These are phyloP conservation scores for Raja brachyura DNA, from an alignment of 2,113 vertebrate genomes.

Conservation along the genomic window DNA sequence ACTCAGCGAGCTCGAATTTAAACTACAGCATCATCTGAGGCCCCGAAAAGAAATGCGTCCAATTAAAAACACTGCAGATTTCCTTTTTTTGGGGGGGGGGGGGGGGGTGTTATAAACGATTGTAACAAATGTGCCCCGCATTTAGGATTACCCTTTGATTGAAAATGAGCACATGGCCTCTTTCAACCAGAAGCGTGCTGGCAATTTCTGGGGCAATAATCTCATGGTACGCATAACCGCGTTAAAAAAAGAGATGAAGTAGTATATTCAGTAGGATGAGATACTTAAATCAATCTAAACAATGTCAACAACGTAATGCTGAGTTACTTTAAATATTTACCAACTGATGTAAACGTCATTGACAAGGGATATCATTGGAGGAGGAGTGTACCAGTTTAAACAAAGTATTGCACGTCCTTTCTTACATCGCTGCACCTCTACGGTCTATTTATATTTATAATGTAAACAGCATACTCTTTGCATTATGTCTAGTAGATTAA, in stretches of 20 bases:
- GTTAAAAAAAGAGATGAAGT: neutral
- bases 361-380: neutral
- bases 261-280: neutral
- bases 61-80: neutral
- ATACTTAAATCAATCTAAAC: slow-evolving; percentile 6
- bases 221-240: neutral
- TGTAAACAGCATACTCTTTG: neutral
- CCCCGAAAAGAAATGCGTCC: neutral
- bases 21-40: neutral
- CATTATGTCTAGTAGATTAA: neutral
- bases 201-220: neutral
- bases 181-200: neutral
- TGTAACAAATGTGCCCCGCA: neutral
- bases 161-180: too few species aligned
- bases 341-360: neutral
- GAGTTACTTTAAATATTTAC: slow-evolving; percentile 14
- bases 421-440: neutral
- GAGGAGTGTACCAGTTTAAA: slow-evolving; percentile 15
- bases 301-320: neutral
- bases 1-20: neutral
- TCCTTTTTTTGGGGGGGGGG: too few species aligned
- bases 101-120: neutral
- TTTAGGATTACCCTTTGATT: neutral
- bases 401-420: neutral
- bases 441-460: neutral